Conservation (phyloP, 2,113 vertebrate species). For the Rhabdomys dilectus region DNA sequence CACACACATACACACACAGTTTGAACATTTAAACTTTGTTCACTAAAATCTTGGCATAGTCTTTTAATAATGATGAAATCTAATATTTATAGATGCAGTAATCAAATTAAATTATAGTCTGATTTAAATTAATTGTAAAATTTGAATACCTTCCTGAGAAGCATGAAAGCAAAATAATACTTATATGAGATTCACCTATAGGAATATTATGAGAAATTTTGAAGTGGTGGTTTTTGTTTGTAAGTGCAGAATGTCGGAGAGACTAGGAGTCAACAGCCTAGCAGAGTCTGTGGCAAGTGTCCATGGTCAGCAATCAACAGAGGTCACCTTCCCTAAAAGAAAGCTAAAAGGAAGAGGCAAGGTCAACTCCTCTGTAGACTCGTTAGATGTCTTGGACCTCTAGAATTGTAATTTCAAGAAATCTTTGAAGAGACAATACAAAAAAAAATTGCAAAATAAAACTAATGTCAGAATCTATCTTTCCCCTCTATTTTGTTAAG, state of each 20-base stretch:
- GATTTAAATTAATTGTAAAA: background rate
- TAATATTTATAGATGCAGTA: background rate
- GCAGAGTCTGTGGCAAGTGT: too few relatives aligned
- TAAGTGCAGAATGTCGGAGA: background rate
- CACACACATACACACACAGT: background rate
- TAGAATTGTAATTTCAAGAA: background rate
- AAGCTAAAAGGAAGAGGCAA: background rate
- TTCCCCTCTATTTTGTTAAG: background rate
- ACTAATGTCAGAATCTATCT: background rate
- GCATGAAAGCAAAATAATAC: background rate
- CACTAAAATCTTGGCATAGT: background rate
- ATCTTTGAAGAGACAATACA: background rate
- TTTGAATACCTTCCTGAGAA: background rate
- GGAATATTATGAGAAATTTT: constrained; percentile 34
- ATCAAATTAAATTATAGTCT: constrained; percentile 43
- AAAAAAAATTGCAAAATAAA: background rate
- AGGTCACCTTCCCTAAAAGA: background rate
- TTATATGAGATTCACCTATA: background rate
- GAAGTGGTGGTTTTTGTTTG: background rate
- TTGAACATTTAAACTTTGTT: constrained; percentile 1
- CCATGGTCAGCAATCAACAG: background rate
- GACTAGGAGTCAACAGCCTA: rapidly evolving
- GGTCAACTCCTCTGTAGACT: background rate
- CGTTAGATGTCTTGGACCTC: background rate
- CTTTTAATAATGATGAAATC: background rate